Base-by-base conservation (phyloP, 2,888 invertebrate genomes). In the Escarpia spicata region DNA sequence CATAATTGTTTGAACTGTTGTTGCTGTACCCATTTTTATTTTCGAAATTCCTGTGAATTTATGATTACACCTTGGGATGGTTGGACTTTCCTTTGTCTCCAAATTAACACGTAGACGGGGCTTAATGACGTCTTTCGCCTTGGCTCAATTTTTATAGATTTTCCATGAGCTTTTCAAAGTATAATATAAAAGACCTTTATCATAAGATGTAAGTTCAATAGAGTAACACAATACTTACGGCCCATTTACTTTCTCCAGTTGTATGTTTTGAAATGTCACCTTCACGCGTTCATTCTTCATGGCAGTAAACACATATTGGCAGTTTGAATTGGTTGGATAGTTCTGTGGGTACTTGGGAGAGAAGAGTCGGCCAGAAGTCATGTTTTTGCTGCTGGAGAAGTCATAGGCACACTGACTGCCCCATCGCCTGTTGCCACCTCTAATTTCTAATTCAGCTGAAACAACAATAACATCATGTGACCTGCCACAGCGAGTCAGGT, bases 231-330 rank as follows among this genome's bases (percentile, higher is more conserved):
- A 52, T 75, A 93, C 94, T 93, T 89, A 94, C 94, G 93, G 93
- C 43, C 94, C 94, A 43, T 93, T 94, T 60, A 93, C 93, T 44
- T 90, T 90, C 92, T 95, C 95, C 26, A 96, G 95, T 90, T 96
- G 95, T 90, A 96, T 95, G 93, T 95, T 95, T 93, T 95, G 94
- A 93, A 96, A 96, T 31, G 93, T 93, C 26, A 97, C 94, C 93
- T 95, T 94, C 37, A 96, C 95, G 93, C 94, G 94, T 93, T 97
- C 96, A 26, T 95, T 94, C 43, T 94, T 93, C 89, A 94, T 94
- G 89, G 96, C 97, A 91, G 95, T 94, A 94, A 97, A 97, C 91
- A 96, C 95, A 94, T 96, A 97, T 92, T 95, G 95, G 94, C 97
- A 97, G 92, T 95, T 95, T 10, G 96, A 94, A 92, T 95, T 95